Percentiles rank a stretch among this genome's conserved stretches.
These are phyloP conservation scores for Thinocorus orbignyianus DNA, from an alignment of 2,113 vertebrate genomes.

Conservation along the genomic window DNA sequence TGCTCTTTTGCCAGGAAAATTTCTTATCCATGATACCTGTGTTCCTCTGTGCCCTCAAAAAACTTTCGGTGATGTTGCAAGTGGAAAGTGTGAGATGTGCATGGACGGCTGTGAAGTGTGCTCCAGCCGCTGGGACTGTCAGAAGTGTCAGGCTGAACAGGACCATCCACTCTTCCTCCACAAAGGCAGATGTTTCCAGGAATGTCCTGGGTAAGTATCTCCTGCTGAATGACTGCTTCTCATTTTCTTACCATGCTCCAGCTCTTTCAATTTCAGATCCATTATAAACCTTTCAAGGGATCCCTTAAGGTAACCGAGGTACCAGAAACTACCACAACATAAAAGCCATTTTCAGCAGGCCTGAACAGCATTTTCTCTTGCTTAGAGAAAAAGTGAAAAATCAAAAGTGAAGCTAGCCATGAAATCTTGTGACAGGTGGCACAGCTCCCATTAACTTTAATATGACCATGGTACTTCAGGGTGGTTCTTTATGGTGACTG, in stretches of 20 bases:
- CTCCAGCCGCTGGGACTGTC: slow-evolving; percentile 65
- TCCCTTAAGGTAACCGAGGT: not conserved
- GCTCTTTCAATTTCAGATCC: not conserved
- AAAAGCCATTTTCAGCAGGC: not conserved
- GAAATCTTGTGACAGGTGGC: not conserved
- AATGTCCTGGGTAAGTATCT: slow-evolving; percentile 81
- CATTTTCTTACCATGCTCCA: not conserved
- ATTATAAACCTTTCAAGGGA: not conserved
- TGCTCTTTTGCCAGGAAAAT: slow-evolving; percentile 64
- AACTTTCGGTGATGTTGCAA: slow-evolving; percentile 74
- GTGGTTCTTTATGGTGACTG: not conserved
- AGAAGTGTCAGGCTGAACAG: slow-evolving; percentile 69
- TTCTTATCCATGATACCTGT: slow-evolving; percentile 77
- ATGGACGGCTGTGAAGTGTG: slow-evolving; percentile 78
- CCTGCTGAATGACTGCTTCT: not conserved
- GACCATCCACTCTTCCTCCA: slow-evolving; percentile 76
- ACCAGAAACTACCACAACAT: not conserved
- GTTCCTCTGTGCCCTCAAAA: slow-evolving; percentile 76
- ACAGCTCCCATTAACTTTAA: not conserved
- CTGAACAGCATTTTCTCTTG: not conserved
- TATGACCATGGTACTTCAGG: not conserved
- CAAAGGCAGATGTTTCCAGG: slow-evolving; percentile 76
- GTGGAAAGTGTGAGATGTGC: slow-evolving; percentile 82
- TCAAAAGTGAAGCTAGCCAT: not conserved
- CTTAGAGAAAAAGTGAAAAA: not conserved